phyloP scores from a whole-genome alignment of 2,888 invertebrate genomes.

The Crioceris asparagi region DNA sequence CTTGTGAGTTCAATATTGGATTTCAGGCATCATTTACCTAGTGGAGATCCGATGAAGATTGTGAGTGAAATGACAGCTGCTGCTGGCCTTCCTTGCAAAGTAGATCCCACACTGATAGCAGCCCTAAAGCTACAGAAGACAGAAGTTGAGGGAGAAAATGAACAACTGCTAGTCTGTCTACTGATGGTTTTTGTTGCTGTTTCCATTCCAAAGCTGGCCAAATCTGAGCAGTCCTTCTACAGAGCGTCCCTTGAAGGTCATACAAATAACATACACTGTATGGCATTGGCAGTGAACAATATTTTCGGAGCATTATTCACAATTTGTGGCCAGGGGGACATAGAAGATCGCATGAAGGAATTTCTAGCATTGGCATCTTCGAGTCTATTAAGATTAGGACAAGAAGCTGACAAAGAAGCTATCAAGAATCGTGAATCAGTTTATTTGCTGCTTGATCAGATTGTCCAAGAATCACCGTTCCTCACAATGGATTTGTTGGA shows the following conservation, averaged over 20 bases:
- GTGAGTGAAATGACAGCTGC: constrained; percentile 98
- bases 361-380: constrained; percentile 89
- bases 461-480: constrained; percentile 97
- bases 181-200: constrained; percentile 99
- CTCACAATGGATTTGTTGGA: constrained; percentile 97
- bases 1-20: constrained; percentile 89
- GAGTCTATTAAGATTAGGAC: constrained; percentile 83
- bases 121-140: constrained; percentile 83
- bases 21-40: constrained; percentile 84
- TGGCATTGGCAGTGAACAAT: constrained; percentile 91
- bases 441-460: constrained; percentile 90
- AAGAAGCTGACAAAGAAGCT: constrained; percentile 90
- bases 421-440: constrained; percentile 93
- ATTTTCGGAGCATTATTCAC: constrained; percentile 95
- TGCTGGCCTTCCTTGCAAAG: constrained; percentile 85
- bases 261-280: constrained; percentile 98
- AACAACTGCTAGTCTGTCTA: constrained; percentile 86
- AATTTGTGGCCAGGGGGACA: constrained; percentile 90
- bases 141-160: constrained; percentile 67
- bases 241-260: constrained; percentile 83
- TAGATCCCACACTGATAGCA: constrained; percentile 88
- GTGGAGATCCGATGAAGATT: constrained; percentile 79
- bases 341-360: constrained; percentile 96
- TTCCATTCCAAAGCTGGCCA: constrained; percentile 88
- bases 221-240: constrained; percentile 81